Evolutionary conservation across 2,797 vertebrate species (phyloP), one percentile per base, ranked within the genome.

Genomic region (Esox lucius): DNA sequence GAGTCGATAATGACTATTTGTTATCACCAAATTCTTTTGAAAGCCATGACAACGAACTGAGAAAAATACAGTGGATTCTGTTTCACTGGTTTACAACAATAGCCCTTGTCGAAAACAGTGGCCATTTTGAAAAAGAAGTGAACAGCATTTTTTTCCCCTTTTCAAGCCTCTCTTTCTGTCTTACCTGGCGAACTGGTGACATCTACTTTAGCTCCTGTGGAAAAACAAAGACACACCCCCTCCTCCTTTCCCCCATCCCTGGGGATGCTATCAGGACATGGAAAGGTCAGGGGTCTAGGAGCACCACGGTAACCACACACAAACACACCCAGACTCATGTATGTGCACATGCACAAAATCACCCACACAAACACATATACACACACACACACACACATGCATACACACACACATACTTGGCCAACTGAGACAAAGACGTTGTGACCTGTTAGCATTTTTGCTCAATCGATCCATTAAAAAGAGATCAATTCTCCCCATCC

Each of bases 201-300:
- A 85, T 77, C 69, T 83, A 87, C 81, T 76, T 84, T 86, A 77
- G 70, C 68, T 68, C 71, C 3, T 48, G 68, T 15, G 71, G 73
- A 81, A 86, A 88, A 87, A 89, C 86, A 90, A 89, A 85, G 77
- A 62, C 64, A 49, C 65, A 46, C 65, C 53, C 26, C 53, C 13
- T 48, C 1, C 68, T 71, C 73, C 35, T 53, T 68, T 66, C 64
- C 69, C 31, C 24, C 33, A 26, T 90, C 92, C 85, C 89, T 7
- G 1, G 91, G 87, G 91, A 92, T 0, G 3, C 81, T 84, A 92
- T 92, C 87, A 88, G 89, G 87, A 92, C 91, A 92, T 81, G 86
- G 80, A 91, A 91, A 92, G 92, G 90, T 92, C 91, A 92, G 85
- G 78, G 91, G 91, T 90, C 86, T 81, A 82, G 76, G 42, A 79